A percentile compares a stretch with the other conserved stretches of the same genome.
These are phyloP conservation scores for Festucalex cinctus DNA, from an alignment of 2,113 vertebrate genomes.

Conservation along the genomic window DNA sequence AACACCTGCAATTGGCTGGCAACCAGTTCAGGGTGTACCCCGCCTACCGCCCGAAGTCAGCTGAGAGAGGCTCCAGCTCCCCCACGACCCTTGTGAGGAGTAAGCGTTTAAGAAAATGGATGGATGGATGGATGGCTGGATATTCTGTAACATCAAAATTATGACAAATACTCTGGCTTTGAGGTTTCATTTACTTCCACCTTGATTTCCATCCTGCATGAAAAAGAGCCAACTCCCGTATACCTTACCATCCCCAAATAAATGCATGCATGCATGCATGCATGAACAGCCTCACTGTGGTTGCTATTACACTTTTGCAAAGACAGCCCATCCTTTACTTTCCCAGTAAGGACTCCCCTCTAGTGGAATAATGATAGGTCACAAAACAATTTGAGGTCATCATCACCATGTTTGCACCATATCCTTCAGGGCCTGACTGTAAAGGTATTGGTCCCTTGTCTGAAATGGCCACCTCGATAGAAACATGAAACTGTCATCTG, in stretches of 20 bases:
- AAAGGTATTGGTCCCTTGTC: constrained; percentile 8
- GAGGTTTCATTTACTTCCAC: background rate
- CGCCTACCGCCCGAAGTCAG: too few relatives aligned
- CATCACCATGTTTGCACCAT: constrained; percentile 1
- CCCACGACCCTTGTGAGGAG: too few relatives aligned
- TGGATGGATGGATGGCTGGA: too few relatives aligned
- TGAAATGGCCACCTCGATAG: constrained; percentile 11
- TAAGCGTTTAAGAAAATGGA: too few relatives aligned
- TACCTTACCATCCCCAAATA: background rate
- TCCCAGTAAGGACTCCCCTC: background rate
- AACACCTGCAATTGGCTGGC: too few relatives aligned
- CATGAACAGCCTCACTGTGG: background rate
- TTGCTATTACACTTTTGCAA: background rate
- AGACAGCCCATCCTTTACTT: background rate
- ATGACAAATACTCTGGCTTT: background rate
- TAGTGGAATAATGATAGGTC: constrained; percentile 19
- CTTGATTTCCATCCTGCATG: background rate
- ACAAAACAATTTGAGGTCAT: constrained; percentile 25
- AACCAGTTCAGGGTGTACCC: too few relatives aligned
- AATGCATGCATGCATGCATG: background rate
- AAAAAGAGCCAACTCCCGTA: background rate
- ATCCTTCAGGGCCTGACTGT: background rate
- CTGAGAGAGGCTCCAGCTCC: too few relatives aligned
- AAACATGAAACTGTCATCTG: constrained; percentile 22
- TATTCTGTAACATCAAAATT: too few relatives aligned